These are phyloP conservation scores for Gavialis gangeticus DNA, from an alignment of 2,113 vertebrate genomes.

Conservation along the genomic window DNA sequence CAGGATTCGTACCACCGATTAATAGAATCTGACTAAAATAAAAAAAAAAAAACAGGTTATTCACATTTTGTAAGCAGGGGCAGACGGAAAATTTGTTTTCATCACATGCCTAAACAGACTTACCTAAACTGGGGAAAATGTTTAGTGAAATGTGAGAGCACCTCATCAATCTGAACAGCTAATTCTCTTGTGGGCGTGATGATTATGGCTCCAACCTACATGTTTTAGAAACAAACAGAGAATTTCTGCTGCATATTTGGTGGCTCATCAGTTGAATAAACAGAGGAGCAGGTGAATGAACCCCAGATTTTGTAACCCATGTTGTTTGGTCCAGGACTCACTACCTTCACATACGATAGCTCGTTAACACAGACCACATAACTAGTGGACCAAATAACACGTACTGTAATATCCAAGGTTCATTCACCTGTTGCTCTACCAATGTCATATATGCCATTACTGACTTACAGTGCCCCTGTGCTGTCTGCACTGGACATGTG, in stretches of 20 bases:
- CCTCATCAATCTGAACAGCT: slow-evolving; percentile 93
- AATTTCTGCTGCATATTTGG: not conserved
- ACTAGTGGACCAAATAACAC: too few species aligned
- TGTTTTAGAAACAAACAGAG: rapidly evolving
- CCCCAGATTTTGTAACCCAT: too few species aligned
- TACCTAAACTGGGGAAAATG: slow-evolving; percentile 92
- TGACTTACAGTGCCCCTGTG: too few species aligned
- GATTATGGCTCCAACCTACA: slow-evolving; percentile 92
- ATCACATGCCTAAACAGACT: not conserved
- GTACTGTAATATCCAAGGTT: too few species aligned
- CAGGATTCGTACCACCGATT: slow-evolving; percentile 94
- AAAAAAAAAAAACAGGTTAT: not conserved
- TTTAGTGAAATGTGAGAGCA: slow-evolving; percentile 86
- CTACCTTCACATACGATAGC: too few species aligned
- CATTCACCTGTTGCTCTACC: too few species aligned
- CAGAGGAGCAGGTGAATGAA: too few species aligned
- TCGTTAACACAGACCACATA: too few species aligned
- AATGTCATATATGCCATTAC: too few species aligned
- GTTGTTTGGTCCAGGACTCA: too few species aligned
- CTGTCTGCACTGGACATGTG: too few species aligned
- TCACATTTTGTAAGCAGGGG: not conserved
- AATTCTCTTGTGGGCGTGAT: slow-evolving; percentile 95
- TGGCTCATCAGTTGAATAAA: too few species aligned
- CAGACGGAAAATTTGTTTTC: rapidly evolving
- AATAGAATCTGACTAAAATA: slow-evolving; percentile 91